Conservation (phyloP, 2,888 invertebrate genomes). For the Cataglyphis livida region DNA sequence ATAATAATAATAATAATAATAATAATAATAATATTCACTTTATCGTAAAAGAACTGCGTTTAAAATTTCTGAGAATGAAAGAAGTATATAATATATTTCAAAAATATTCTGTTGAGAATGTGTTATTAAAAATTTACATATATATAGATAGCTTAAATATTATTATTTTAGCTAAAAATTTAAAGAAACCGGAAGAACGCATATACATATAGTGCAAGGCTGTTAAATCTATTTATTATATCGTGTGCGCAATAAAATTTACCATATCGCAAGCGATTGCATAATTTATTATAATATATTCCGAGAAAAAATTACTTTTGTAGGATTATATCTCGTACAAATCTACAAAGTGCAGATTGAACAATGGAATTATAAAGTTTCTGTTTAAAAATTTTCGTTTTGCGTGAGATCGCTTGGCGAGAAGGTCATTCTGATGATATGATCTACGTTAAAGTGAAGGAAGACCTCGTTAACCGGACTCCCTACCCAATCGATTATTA, state of each 20-base stretch:
- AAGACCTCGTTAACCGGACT: neutral
- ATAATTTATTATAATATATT: conserved; percentile 26
- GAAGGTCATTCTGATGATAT: conserved; percentile 5
- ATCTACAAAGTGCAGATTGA: conserved; percentile 7
- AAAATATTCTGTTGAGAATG: neutral
- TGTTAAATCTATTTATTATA: neutral
- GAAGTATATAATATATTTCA: neutral
- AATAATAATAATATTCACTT: neutral
- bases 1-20: neutral
- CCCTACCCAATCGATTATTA: conserved; percentile 13
- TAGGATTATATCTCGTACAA: neutral
- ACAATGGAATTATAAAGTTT: conserved; percentile 12
- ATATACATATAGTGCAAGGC: neutral
- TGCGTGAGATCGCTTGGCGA: conserved; percentile 6
- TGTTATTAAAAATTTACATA: neutral
- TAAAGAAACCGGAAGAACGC: neutral
- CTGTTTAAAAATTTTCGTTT: conserved; percentile 19
- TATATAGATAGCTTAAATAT: neutral
- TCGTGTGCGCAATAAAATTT: neutral
- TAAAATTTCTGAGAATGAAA: neutral
- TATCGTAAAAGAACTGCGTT: conserved; percentile 1
- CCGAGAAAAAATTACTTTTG: conserved; percentile 28
- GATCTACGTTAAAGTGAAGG: neutral
- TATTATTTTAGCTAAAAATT: neutral
- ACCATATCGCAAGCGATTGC: neutral